Evolutionary conservation across 2,888 invertebrate genomes (phyloP), one percentile per base, ranked within the genome.

Genomic region (Drosophila mimica): DNA sequence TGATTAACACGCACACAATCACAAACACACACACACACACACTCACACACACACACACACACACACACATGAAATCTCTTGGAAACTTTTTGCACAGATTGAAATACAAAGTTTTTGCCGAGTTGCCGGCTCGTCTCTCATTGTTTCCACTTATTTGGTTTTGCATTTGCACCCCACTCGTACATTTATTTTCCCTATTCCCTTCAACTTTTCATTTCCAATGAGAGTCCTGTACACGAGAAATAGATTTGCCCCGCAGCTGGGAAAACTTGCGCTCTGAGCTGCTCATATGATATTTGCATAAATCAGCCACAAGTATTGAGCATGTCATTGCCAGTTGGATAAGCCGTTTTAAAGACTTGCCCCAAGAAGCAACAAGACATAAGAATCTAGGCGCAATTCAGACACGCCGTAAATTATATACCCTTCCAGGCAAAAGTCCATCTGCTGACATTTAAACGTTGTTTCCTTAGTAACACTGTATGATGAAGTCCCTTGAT

Each of bases 61-160:
- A 63, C 63, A 79, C 83, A 75, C 0, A 76, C 83, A 86, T 80
- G 74, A 83, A 85, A 88, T 88, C 64, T 49, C 33, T 67, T 53
- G 38, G 61, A 84, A 85, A 88, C 83, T 81, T 85, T 83, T 88
- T 82, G 83, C 88, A 70, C 83, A 85, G 83, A 86, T 85, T 85
- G 88, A 85, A 88, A 88, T 83, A 82, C 83, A 86, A 88, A 86
- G 84, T 88, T 85, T 87, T 85, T 79, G 78, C 76, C 58, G 65
- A 82, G 83, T 61, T 72, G 57, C 33, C 54, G 51, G 57, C 31
- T 67, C 64, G 54, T 69, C 72, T 73, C 64, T 46, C 61, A 67
- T 77, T 77, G 71, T 75, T 88, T 86, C 71, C 83, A 84, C 67
- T 84, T 84, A 84, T 84, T 88, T 79, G 87, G 68, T 73, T 83